A percentile compares a stretch with the other conserved stretches of the same genome.
phyloP scores from a whole-genome alignment of 2,797 vertebrate genomes.

The Scarus forsteni region DNA sequence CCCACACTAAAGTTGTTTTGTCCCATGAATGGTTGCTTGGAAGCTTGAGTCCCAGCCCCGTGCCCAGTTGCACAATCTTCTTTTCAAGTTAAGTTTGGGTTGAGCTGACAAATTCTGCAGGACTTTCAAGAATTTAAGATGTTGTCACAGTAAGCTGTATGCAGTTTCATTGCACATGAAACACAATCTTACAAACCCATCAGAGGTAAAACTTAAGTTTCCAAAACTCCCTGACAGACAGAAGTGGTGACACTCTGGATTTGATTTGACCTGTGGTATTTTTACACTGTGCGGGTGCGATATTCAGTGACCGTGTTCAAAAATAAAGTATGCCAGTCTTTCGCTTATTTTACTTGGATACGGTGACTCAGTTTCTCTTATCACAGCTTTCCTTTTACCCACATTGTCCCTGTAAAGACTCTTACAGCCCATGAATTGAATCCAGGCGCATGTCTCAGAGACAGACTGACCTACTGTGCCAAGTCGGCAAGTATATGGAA shows the following conservation, averaged over 20 bases:
- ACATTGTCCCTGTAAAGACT: constrained; percentile 62
- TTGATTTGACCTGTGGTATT: constrained; percentile 71
- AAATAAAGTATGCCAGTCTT: constrained; percentile 72
- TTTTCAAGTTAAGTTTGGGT: constrained; percentile 46
- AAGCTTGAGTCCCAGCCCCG: constrained; percentile 23
- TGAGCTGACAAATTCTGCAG: constrained; percentile 50
- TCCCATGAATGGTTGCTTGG: constrained; percentile 13
- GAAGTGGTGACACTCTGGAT: constrained; percentile 55
- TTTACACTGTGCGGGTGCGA: constrained; percentile 58
- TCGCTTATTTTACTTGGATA: constrained; percentile 78
- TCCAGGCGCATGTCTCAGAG: constrained; percentile 47
- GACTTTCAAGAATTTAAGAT: constrained; percentile 67
- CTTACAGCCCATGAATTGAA: constrained; percentile 56
- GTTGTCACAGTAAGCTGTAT: constrained; percentile 61
- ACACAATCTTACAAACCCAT: constrained; percentile 71
- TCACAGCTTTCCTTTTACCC: constrained; percentile 63
- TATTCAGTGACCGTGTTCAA: constrained; percentile 69
- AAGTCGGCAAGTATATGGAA: constrained; percentile 70
- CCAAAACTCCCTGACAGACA: constrained; percentile 47
- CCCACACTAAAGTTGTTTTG: not conserved
- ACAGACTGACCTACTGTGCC: constrained; percentile 52
- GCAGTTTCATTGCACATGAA: constrained; percentile 77
- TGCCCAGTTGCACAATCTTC: constrained; percentile 21
- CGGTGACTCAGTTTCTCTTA: constrained; percentile 72
- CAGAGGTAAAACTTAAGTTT: constrained; percentile 70